These are phyloP conservation scores for Staurois parvus DNA, from an alignment of 2,797 vertebrate genomes.

Conservation along the genomic window DNA sequence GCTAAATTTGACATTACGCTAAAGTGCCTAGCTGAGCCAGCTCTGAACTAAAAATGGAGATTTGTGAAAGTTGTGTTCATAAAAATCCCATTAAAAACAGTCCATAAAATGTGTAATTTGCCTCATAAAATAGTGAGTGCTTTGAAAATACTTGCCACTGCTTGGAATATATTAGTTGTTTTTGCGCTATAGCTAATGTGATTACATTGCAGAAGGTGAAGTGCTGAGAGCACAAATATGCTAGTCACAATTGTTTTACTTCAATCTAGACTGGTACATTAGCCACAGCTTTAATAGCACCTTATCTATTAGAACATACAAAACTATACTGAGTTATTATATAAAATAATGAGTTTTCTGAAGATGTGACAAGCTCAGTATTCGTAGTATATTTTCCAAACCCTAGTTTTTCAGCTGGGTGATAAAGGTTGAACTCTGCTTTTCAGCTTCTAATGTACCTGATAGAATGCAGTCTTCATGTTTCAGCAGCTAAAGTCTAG, in stretches of 20 bases:
- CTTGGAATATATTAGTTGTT: slow-evolving; percentile 53
- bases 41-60: slow-evolving; percentile 60
- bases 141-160: slow-evolving; percentile 57
- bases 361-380: slow-evolving; percentile 37
- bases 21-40: slow-evolving; percentile 47
- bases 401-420: slow-evolving; percentile 18
- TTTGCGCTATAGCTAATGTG: slow-evolving; percentile 59
- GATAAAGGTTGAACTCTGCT: neutral
- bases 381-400: slow-evolving; percentile 31
- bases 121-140: slow-evolving; percentile 62
- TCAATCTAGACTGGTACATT: slow-evolving; percentile 51
- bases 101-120: slow-evolving; percentile 61
- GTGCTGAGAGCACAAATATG: slow-evolving; percentile 27
- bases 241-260: slow-evolving; percentile 36
- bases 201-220: slow-evolving; percentile 43
- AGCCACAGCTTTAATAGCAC: slow-evolving; percentile 48
- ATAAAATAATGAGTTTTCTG: slow-evolving; percentile 52
- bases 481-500: no score
- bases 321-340: slow-evolving; percentile 50
- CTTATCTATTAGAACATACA: slow-evolving; percentile 46
- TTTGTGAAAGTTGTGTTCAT: slow-evolving; percentile 62
- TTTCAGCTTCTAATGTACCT: neutral
- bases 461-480: no score
- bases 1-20: slow-evolving; percentile 46
- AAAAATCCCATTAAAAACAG: slow-evolving; percentile 63